Percentiles rank a stretch among this genome's conserved stretches.
Evolutionary conservation across 2,888 invertebrate species (phyloP).

Genomic region (Acanthoscelides obtectus): DNA sequence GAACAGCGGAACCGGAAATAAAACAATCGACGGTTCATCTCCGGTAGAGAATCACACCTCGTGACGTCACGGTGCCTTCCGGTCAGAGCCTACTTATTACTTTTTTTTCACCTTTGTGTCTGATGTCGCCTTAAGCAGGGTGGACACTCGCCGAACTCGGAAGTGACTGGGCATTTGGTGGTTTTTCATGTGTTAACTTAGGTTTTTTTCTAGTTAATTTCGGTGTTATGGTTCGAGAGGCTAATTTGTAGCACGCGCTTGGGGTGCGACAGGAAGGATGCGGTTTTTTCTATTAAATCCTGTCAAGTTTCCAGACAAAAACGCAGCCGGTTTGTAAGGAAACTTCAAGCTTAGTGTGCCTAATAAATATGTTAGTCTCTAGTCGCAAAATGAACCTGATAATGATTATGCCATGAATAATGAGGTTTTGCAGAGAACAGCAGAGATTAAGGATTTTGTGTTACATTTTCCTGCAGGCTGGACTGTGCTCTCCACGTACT

Average conservation of each 20-base stretch:
- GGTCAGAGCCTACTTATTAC: slow-evolving; percentile 27
- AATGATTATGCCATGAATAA: no score
- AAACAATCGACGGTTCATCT: slow-evolving; percentile 44
- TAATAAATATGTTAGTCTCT: no score
- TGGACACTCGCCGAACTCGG: slow-evolving; percentile 17
- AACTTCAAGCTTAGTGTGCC: no score
- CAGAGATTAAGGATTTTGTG: no score
- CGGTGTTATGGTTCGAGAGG: slow-evolving; percentile 13
- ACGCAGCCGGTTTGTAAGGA: slow-evolving; percentile 8
- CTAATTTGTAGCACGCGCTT: slow-evolving; percentile 25
- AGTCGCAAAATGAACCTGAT: no score
- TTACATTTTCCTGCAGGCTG: no score
- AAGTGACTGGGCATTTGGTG: slow-evolving; percentile 20
- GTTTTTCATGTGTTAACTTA: slow-evolving; percentile 20
- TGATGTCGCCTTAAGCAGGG: slow-evolving; percentile 5
- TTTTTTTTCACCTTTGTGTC: slow-evolving; percentile 10
- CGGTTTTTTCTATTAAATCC: not conserved
- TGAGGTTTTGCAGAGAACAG: no score
- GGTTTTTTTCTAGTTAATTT: slow-evolving; percentile 22
- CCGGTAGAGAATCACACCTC: slow-evolving; percentile 44
- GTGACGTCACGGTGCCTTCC: slow-evolving; percentile 39
- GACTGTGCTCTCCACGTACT: no score
- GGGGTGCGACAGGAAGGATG: slow-evolving; percentile 24
- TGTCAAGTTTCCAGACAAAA: slow-evolving; percentile 7
- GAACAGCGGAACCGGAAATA: slow-evolving; percentile 43